Base-by-base conservation (phyloP, 2,888 invertebrate species). In the Antheraea assamensis region DNA sequence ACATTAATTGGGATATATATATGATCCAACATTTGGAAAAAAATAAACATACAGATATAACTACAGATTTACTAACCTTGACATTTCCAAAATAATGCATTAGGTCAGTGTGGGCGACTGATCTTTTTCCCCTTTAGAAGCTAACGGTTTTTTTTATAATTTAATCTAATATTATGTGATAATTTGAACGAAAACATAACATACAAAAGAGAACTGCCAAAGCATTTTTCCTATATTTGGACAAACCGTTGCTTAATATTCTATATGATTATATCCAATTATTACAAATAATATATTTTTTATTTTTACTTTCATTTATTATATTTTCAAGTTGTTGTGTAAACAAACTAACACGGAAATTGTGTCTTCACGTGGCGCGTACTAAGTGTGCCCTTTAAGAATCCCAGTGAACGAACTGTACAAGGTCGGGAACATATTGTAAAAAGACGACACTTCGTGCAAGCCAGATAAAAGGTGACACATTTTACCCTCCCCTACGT, bases 401-500 rank as follows among this genome's bases (percentile, higher is more conserved):
- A 87, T 83, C 80, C 80, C 84, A 82, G 83, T 85, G 84, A 83
- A 84, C 80, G 81, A 85, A 83, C 85, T 83, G 86, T 83, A 84
- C 89, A 90, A 90, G 90, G 90, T 81, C 85, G 78, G 79, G 79
- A 79, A 74, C 78, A 75, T 78, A 79, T 79, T 82, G 82, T 83
- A 82, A 85, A 87, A 85, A 82, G 83, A 78, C 77, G 80, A 76
- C 75, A 68, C 68, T 75, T 76, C 75, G 75, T 78, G 76, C 58
- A 74, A 72, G 74, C 73, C 72, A 74, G 78, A 80, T 83, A 81
- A 83, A 84, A 80, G 79, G 78, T 79, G 80, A 76, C 75, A 72
- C 61, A 52, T 74, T 75, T 74, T 77, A 78, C 79, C 80, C 80
- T 78, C 78, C 78, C 75, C 71, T 78, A 74, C 75, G 79, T 70